Evolutionary conservation across 2,113 vertebrate genomes (phyloP), one percentile per base, ranked within the genome.

Genomic region (Acanthisitta chloris): DNA sequence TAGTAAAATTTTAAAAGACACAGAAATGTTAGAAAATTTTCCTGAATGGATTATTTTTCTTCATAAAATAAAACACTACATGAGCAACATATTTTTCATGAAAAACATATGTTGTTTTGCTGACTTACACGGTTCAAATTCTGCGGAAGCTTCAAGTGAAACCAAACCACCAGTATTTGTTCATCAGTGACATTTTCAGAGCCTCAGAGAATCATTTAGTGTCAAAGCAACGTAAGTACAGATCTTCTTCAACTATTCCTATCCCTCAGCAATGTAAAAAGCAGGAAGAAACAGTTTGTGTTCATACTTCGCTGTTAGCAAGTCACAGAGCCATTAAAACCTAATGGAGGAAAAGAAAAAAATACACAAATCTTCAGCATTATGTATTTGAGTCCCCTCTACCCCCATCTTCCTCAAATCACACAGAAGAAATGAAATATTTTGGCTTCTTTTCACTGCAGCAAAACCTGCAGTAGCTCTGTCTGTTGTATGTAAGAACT

Each of bases 91-190:
- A 54, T 71, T 88, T 94, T 94, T 90, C 29, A 67, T 81, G 1
- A 73, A 82, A 88, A 92, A 86, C 65, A 57, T 40, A 12, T 38
- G 40, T 57, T 51, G 74, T 88, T 76, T 84, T 85, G 38, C 64
- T 48, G 4, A 49, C 34, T 83, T 88, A 69, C 1, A 1, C 17
- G 46, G 9, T 54, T 81, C 33, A 51, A 62, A 93, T 95, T 91
- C 46, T 88, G 59, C 59, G 91, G 64, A 90, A 94, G 16, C 14
- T 88, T 92, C 62, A 67, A 59, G 14, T 73, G 42, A 93, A 95
- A 82, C 52, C 29, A 92, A 86, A 66, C 15, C 36, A 86, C 48
- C 65, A 76, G 31, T 33, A 62, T 74, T 78, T 77, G 33, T 91
- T 93, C 81, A 42, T 67, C 48, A 81, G 45, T 69, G 71, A 66